Evolutionary conservation across 1,140 invertebrate species (phyloP).

Genomic region (Hyles euphorbiae): DNA sequence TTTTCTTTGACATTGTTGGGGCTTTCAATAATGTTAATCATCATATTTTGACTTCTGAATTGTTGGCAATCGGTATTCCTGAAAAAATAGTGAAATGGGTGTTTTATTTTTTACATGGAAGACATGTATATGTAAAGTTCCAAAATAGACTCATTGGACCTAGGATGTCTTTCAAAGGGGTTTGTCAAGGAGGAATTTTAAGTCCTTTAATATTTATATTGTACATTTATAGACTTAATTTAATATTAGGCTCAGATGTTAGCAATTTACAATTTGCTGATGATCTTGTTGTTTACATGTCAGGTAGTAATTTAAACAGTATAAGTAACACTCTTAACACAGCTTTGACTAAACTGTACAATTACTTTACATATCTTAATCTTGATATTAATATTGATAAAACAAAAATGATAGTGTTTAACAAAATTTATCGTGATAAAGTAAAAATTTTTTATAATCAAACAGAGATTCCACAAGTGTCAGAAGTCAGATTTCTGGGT

Average conservation of each 20-base stretch:
- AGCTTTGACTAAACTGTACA: background rate
- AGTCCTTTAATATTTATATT: slow-evolving; percentile 19
- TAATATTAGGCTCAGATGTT: slow-evolving; percentile 10
- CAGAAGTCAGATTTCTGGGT: background rate
- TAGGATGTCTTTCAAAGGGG: slow-evolving; percentile 14
- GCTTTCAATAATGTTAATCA: slow-evolving; percentile 25
- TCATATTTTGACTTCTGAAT: slow-evolving; percentile 7
- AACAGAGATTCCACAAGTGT: background rate
- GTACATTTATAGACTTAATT: slow-evolving; percentile 18
- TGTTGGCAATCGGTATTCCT: slow-evolving; percentile 13
- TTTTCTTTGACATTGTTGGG: slow-evolving; percentile 22
- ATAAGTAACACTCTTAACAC: background rate
- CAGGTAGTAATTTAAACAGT: background rate
- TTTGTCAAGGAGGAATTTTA: slow-evolving; percentile 20
- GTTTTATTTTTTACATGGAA: slow-evolving; percentile 23
- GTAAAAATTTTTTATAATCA: background rate
- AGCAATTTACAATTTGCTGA: slow-evolving; percentile 21
- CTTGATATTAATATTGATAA: slow-evolving; percentile 1
- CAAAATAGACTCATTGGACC: slow-evolving; percentile 18
- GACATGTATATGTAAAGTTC: slow-evolving; percentile 18
- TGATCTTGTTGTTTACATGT: slow-evolving; percentile 14
- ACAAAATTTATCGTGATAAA: background rate
- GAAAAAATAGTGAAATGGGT: slow-evolving; percentile 19
- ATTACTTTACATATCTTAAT: slow-evolving; percentile 1
- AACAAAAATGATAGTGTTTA: background rate